Evolutionary conservation across 1,140 invertebrate genomes (phyloP).

Genomic region (Atta texana): DNA sequence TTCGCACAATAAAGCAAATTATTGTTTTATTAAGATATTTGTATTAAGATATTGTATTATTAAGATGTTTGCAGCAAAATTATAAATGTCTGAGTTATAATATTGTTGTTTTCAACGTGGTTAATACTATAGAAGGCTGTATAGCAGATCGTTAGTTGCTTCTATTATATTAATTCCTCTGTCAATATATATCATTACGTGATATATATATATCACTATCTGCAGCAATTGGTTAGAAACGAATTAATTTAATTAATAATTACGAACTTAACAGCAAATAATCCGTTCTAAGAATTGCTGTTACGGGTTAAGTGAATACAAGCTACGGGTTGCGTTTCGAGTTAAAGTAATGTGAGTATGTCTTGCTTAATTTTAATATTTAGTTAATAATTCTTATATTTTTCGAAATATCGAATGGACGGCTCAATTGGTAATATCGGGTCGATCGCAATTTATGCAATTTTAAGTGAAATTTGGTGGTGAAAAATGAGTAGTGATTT

Average conservation of each 20-base stretch:
- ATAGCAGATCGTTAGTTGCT: slow-evolving; percentile 29
- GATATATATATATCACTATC: not conserved
- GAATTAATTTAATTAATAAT: slow-evolving; percentile 8
- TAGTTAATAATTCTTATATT: not conserved
- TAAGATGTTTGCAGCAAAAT: not conserved
- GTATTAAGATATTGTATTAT: not conserved
- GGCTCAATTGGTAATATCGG: not conserved
- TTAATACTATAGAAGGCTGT: slow-evolving; percentile 34
- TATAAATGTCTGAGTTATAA: not conserved
- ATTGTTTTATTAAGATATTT: slow-evolving; percentile 23
- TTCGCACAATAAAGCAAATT: not conserved
- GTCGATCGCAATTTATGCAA: not conserved
- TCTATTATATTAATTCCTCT: not conserved
- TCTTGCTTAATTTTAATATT: slow-evolving; percentile 9
- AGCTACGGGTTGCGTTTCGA: slow-evolving; percentile 12
- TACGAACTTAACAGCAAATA: not conserved
- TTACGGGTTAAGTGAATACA: slow-evolving; percentile 27
- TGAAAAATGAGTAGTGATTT: not conserved
- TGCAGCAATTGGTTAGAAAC: slow-evolving; percentile 33
- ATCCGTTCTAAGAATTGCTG: not conserved
- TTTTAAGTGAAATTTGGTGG: not conserved
- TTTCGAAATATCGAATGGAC: slow-evolving; percentile 39
- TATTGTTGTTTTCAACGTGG: slow-evolving; percentile 17
- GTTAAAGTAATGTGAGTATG: not conserved
- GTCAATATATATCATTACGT: slow-evolving; percentile 45